Conservation (phyloP, 1,140 invertebrate species). For the Zophobas atratus region DNA sequence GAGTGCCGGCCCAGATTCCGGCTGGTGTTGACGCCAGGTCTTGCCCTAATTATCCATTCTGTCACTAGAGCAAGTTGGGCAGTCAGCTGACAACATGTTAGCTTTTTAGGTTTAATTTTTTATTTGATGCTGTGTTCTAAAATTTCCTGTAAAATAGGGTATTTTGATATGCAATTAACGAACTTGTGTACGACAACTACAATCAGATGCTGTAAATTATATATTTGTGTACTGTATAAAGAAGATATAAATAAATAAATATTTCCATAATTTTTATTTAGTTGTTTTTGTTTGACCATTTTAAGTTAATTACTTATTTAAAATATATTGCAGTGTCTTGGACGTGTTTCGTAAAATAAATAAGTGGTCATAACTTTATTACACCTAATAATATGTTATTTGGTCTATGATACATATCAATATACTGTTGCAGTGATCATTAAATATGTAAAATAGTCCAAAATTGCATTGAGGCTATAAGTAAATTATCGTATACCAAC, state of each 20-base stretch:
- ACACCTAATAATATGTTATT: too few species aligned
- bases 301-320: neutral
- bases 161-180: neutral
- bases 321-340: neutral
- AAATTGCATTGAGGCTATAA: too few species aligned
- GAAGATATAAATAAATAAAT: constrained; percentile 22
- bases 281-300: neutral
- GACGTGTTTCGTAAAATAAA: too few species aligned
- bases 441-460: too few species aligned
- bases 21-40: constrained; percentile 71
- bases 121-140: constrained; percentile 41
- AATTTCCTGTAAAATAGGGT: constrained; percentile 32
- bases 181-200: neutral
- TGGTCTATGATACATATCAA: too few species aligned
- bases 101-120: constrained; percentile 40
- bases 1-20: constrained; percentile 67
- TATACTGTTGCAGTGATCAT: too few species aligned
- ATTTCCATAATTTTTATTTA: neutral
- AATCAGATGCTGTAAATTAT: constrained; percentile 36
- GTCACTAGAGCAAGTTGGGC: constrained; percentile 65
- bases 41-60: constrained; percentile 76
- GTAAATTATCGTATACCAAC: too few species aligned
- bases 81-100: constrained; percentile 64
- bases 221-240: neutral
- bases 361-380: too few species aligned